Evolutionary conservation across 2,888 invertebrate genomes (phyloP).

Genomic region (Empis stercorea): DNA sequence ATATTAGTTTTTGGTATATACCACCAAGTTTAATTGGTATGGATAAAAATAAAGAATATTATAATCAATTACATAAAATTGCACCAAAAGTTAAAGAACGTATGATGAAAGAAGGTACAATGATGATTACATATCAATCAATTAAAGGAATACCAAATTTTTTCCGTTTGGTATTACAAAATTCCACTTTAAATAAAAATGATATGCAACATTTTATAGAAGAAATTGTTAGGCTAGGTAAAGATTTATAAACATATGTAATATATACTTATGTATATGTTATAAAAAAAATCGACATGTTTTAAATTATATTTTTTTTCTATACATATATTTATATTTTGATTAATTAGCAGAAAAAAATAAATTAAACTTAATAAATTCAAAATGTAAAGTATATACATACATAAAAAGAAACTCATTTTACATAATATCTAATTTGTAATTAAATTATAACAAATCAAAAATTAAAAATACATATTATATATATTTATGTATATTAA

Average conservation of each 20-base stretch:
- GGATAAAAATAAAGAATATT: slow-evolving; percentile 42
- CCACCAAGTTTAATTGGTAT: slow-evolving; percentile 53
- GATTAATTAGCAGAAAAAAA: too few species aligned
- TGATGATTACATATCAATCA: slow-evolving; percentile 95
- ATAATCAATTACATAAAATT: slow-evolving; percentile 58
- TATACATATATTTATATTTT: too few species aligned
- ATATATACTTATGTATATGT: too few species aligned
- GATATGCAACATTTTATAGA: slow-evolving; percentile 81
- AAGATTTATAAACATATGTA: slow-evolving; percentile 44
- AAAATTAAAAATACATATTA: too few species aligned
- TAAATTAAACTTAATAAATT: too few species aligned
- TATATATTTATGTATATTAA: too few species aligned
- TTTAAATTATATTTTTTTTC: background rate
- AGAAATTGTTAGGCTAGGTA: slow-evolving; percentile 76
- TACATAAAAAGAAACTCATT: too few species aligned
- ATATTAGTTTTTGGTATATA: slow-evolving; percentile 93
- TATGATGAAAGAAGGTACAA: slow-evolving; percentile 90
- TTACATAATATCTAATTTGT: too few species aligned
- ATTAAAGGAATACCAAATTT: slow-evolving; percentile 78
- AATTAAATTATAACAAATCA: too few species aligned
- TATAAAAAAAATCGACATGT: background rate
- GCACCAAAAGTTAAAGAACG: slow-evolving; percentile 87
- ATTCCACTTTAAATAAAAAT: slow-evolving; percentile 65
- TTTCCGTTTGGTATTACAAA: slow-evolving; percentile 88
- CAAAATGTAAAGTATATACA: too few species aligned